Evolutionary conservation across 2,888 invertebrate genomes (phyloP), one percentile per base, ranked within the genome.

Genomic region (Rhimphoctona megacephalus): DNA sequence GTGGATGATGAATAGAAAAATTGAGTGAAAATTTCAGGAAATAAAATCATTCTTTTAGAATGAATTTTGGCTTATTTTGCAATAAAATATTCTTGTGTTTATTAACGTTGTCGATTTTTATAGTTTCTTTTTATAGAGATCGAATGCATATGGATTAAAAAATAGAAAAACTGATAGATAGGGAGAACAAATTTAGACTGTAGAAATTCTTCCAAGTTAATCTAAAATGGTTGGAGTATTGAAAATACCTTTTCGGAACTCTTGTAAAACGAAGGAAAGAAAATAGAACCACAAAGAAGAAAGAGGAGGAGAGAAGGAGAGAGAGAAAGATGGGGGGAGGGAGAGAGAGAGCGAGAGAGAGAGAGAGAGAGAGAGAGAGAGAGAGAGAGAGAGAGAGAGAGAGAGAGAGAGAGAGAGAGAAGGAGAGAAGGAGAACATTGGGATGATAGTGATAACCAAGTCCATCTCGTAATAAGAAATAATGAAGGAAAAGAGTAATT

Each of bases 401-500:
- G 14, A 25, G 17, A 25, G 39, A 69, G 6, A 11, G 14, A 69
- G 22, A 46, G 25, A 6, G 69, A 46, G 39, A 25, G 22, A 11
- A 14, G 14, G 11, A 43, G 61, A 61, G 61, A 17, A 33, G 9
- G 43, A 33, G 25, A 46, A 39, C 22, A 80, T 2, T n/a, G 82
- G 49, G 49, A 52, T 74, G 81, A 36, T 67, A 54, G 33, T 67
- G 81, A 82, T 81, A 78, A 83, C 85, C 57, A 67, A 57, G 85
- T 87, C 70, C 83, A 81, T 80, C 82, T 73, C 81, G 69, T 82
- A 81, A 86, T 86, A 81, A 84, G 81, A 74, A 86, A 86, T 81
- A 84, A 84, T 81, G 80, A 83, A 81, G 81, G 86, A 83, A 86
- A 86, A 86, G 83, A 86, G 86, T 83, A 77, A 81, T 83, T 86